A percentile compares a stretch with the other conserved stretches of the same genome.
Evolutionary conservation across 1,140 invertebrate genomes (phyloP).

Genomic region (Capitella teleta): DNA sequence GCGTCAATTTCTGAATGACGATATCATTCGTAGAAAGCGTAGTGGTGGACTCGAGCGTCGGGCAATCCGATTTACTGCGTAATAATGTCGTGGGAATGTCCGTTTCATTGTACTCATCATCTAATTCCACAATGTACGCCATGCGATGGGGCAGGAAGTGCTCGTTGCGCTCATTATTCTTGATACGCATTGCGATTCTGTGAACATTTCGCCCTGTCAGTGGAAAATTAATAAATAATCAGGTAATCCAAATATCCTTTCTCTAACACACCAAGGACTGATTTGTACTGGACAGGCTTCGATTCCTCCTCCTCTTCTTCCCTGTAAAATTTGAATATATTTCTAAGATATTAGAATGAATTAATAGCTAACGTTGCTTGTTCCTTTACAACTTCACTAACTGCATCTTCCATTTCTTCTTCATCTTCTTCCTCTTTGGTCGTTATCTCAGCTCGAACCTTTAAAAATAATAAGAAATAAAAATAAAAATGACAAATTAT

Average conservation of each 20-base stretch:
- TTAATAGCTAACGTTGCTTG: no score
- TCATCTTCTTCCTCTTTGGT: constrained; percentile 72
- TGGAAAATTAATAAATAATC: no score
- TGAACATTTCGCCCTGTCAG: constrained; percentile 45
- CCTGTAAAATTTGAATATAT: no score
- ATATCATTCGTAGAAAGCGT: constrained; percentile 86
- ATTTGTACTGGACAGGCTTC: no score
- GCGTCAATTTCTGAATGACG: constrained; percentile 92
- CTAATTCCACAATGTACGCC: constrained; percentile 94
- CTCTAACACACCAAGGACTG: no score
- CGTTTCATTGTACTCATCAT: constrained; percentile 76
- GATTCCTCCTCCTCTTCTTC: no score
- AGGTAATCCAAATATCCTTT: no score
- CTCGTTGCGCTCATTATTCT: constrained; percentile 66
- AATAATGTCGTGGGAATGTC: constrained; percentile 95
- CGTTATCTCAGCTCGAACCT: constrained; percentile 63
- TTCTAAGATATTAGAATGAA: no score
- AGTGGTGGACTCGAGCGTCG: constrained; percentile 60
- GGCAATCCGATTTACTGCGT: constrained; percentile 87
- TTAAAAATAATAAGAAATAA: no score
- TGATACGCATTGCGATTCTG: constrained; percentile 40
- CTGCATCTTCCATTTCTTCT: constrained; percentile 57
- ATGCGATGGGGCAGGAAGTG: constrained; percentile 91
- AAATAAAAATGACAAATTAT: no score
- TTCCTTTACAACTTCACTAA: constrained; percentile 11